Evolutionary conservation across 64 coral and sea anemone species (phyloP), one percentile per base, ranked within the genome.

Genomic region (Pocillopora verrucosa): DNA sequence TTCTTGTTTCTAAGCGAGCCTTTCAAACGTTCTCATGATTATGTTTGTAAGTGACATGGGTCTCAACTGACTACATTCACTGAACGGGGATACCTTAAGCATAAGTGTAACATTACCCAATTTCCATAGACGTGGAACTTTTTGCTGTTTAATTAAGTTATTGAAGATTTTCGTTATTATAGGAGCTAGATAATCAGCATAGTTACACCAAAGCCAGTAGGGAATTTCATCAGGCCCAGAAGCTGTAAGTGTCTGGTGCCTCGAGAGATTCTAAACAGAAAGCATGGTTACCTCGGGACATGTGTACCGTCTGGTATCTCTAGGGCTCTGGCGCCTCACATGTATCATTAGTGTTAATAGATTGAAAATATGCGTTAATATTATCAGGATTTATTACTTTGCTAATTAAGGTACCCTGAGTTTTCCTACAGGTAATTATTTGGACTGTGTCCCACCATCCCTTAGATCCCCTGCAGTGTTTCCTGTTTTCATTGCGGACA

Each of bases 341-440:
- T 63, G 75, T 62, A 24, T 89, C 60, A 72, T 94, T 87, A 17
- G 92, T 94, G 64, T 78, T 89, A 38, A 94, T 89, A 56, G 74
- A 65, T 9, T 90, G 80, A 67, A 90, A 90, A 65, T 80, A 90
- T 79, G 61, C 56, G 56, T 90, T 86, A 25, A 94, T 80, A 64
- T 79, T 75, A 20, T 87, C 62, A 56, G 63, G 60, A 65, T 57
- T 36, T 73, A 90, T n/a, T n/a, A 90, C 67, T 36, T 61, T 73
- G 80, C 87, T 94, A n/a, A 89, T 45, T 56, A 61, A 56, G 4
- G 36, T 74, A 17, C 60, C 25, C n/a, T 80, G 25, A 59, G 45
- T 64, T 76, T 85, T 89, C 87, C 80, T 86, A n/a, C 79, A 63
- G n/a, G 74, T 89, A 60, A 89, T 94, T 72, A 56, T 86, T 68